These are phyloP conservation scores for Erebia epiphron DNA, from an alignment of 2,888 invertebrate genomes.

Conservation along the genomic window DNA sequence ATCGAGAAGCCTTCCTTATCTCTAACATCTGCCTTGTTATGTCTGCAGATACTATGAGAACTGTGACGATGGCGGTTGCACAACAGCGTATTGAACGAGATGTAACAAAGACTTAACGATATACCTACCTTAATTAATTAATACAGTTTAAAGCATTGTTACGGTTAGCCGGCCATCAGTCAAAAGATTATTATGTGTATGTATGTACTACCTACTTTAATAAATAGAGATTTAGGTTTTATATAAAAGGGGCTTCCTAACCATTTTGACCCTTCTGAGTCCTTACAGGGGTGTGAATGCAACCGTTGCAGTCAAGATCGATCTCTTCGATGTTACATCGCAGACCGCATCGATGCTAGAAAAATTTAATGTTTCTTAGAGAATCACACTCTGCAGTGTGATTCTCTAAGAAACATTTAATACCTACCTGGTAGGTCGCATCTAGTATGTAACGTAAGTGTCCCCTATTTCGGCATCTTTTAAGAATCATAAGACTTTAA, in stretches of 20 bases:
- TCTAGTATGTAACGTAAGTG: too few relatives aligned
- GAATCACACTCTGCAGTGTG: too few relatives aligned
- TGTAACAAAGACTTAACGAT: constrained; percentile 35
- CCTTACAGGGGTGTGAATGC: too few relatives aligned
- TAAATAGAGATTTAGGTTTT: not conserved
- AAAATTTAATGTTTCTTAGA: too few relatives aligned
- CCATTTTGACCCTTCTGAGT: not conserved
- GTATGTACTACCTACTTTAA: not conserved
- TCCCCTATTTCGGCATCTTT: too few relatives aligned
- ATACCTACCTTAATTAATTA: constrained; percentile 35
- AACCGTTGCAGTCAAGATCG: too few relatives aligned
- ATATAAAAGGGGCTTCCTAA: not conserved
- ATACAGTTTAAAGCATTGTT: constrained; percentile 30
- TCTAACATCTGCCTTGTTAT: constrained; percentile 66
- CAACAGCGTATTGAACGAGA: constrained; percentile 48
- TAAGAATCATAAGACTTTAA: too few relatives aligned
- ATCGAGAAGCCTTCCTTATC: constrained; percentile 69
- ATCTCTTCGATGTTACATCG: too few relatives aligned
- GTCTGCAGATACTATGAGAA: constrained; percentile 73
- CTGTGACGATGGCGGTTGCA: constrained; percentile 66
- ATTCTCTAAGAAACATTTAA: too few relatives aligned
- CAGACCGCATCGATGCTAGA: too few relatives aligned
- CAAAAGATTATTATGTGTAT: not conserved
- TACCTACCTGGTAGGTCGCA: too few relatives aligned
- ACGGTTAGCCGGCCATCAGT: constrained; percentile 10